Base-by-base conservation (phyloP, 1,140 invertebrate species). In the Heliconius hermathena region DNA sequence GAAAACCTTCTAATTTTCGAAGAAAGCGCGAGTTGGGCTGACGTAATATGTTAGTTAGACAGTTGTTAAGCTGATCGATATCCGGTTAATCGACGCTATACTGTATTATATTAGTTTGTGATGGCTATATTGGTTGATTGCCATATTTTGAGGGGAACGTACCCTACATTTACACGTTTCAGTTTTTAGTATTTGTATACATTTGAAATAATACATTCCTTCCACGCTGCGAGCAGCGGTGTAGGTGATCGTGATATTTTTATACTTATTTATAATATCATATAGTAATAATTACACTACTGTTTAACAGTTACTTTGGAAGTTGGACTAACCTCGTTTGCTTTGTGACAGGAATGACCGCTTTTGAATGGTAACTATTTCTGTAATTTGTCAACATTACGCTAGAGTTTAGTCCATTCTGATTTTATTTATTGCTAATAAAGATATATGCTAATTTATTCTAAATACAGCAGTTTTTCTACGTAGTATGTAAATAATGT, bases 291-390 rank as follows among this genome's bases (percentile, higher is more conserved):
- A 60, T 13, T 26, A 86, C 82, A 82, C 76, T 73, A 76, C 82
- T 84, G 76, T 85, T 81, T 66, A 77, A 79, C 81, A 83, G 85
- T 85, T 85, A 77, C 71, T 74, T 84, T 85, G 49, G 81, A 82
- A 91, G 91, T 82, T 90, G 91, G 89, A 83, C 83, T 46, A 85
- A 88, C 88, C 78, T 87, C 83, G 82, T 76, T 77, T 88, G 84
- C 83, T 77, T 82, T 84, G 82, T 88, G 80, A 87, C 86, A 77
- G 86, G 80, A 81, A 83, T 81, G 33, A 78, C 82, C 73, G 83
- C 83, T 71, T 81, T 87, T 78, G 86, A 77, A 54, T 71, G 76
- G 76, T 77, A 77, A 77, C 26, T 29, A 72, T 38, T 72, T 77
- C 60, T 29, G 13, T 26, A 16, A 16, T 26, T 29, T 66, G 13